Evolutionary conservation across 1,140 invertebrate species (phyloP).

Genomic region (Dufourea novaeangliae): DNA sequence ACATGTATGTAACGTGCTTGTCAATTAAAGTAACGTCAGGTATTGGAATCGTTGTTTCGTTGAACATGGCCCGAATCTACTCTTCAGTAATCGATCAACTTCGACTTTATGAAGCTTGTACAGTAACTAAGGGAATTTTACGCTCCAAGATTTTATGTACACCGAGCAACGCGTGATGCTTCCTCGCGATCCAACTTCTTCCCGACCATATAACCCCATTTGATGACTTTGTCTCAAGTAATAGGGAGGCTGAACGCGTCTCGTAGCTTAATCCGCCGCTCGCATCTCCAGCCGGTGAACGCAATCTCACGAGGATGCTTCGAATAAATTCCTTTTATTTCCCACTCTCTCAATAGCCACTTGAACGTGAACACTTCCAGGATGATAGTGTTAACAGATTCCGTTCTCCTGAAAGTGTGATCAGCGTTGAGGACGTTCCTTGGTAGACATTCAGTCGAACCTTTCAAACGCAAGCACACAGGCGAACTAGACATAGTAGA

Average conservation of each 20-base stretch:
- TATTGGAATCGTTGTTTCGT: too few species aligned
- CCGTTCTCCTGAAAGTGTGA: background rate
- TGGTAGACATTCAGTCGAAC: too few species aligned
- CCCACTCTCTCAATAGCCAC: too few species aligned
- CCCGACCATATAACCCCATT: background rate
- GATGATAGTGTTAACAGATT: background rate
- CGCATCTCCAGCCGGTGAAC: background rate
- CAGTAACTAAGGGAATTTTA: background rate
- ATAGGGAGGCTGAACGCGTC: slow-evolving; percentile 5
- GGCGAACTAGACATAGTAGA: background rate
- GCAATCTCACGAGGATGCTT: background rate
- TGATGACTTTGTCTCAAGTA: slow-evolving; percentile 4
- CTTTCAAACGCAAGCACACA: background rate
- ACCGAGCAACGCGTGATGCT: background rate
- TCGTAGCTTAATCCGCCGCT: background rate
- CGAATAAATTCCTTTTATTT: background rate
- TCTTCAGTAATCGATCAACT: background rate
- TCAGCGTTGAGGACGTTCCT: background rate
- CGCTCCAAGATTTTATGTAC: background rate
- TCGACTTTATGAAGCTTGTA: too few species aligned
- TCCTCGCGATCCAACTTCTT: background rate
- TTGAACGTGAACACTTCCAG: too few species aligned
- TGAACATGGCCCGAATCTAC: too few species aligned
- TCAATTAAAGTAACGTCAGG: too few species aligned
- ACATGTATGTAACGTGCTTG: too few species aligned